Base-by-base conservation (phyloP, 2,113 vertebrate species). In the Glareola pratincola region DNA sequence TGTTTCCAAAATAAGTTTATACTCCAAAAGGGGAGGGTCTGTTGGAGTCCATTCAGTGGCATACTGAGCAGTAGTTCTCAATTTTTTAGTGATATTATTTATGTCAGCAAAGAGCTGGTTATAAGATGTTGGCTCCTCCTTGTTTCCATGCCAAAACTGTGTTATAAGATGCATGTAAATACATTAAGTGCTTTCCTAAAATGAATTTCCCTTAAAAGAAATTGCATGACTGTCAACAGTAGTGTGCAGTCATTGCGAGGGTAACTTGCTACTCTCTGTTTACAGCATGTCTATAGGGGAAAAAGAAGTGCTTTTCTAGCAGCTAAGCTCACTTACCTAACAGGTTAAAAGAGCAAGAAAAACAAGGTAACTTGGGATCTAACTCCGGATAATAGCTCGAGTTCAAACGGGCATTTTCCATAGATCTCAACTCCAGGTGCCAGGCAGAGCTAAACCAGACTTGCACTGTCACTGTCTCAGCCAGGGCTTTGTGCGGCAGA, bases 381-480 rank as follows among this genome's bases (percentile, higher is more conserved):
- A 53, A 71, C 47, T 73, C 45, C 57, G 59, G 22, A 41, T 83
- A 80, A 75, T 26, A 94, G 71, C 78, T 93, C 0, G 0, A 85
- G 54, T 85, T 79, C 67, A 68, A 75, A 85, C 43, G 7, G 2
- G 67, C 74, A 36, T 78, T 82, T 85, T 90, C 86, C 43, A 48
- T 29, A 36, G 71, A 66, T 82, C 47, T 75, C 53, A 68, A 3
- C 39, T 82, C 34, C 71, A 85, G 71, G 71, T 94, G 94, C 67
- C 75, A 83, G 69, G 50, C 45, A 83, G 85, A 96, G 90, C 59
- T 94, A 93, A 96, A 83, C 54, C 94, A 95, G 89, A 85, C 53
- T 91, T 68, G 23, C 62, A 36, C 48, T 22, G 73, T 50, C 77
- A 48, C 45, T 60, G 39, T 34, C 60, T 88, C 34, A 85, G 90